These are phyloP conservation scores for Melinaea menophilus DNA, from an alignment of 2,888 invertebrate species.

Conservation along the genomic window DNA sequence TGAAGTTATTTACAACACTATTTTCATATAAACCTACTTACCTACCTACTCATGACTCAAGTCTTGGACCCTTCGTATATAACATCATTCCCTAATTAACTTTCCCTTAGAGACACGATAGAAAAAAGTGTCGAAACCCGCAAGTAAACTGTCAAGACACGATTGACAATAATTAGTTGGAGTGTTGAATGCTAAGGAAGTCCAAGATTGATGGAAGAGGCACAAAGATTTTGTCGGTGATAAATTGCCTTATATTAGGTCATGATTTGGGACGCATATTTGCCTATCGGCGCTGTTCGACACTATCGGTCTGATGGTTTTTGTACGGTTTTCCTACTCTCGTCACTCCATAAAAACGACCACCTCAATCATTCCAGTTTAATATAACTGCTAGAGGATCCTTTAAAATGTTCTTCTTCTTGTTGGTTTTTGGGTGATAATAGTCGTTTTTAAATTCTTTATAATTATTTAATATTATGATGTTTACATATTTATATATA, in stretches of 20 bases:
- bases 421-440: neutral
- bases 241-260: constrained; percentile 75
- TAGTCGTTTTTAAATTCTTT: too few species aligned
- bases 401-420: neutral
- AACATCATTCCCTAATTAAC: constrained; percentile 1
- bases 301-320: constrained; percentile 41
- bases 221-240: constrained; percentile 73
- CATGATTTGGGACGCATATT: constrained; percentile 72
- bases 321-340: constrained; percentile 40
- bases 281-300: constrained; percentile 58
- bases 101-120: constrained; percentile 35
- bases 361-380: neutral
- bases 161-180: constrained; percentile 73
- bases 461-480: too few species aligned
- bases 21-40: too few species aligned
- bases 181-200: constrained; percentile 68
- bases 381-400: neutral
- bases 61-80: neutral
- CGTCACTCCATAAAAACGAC: neutral
- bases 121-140: constrained; percentile 53
- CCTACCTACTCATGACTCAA: too few species aligned
- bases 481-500: too few species aligned
- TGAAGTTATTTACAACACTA: too few species aligned
- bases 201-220: constrained; percentile 70
- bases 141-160: constrained; percentile 65